phyloP scores from a whole-genome alignment of 2,888 invertebrate species.

The Cataglyphis rosenhaueri region DNA sequence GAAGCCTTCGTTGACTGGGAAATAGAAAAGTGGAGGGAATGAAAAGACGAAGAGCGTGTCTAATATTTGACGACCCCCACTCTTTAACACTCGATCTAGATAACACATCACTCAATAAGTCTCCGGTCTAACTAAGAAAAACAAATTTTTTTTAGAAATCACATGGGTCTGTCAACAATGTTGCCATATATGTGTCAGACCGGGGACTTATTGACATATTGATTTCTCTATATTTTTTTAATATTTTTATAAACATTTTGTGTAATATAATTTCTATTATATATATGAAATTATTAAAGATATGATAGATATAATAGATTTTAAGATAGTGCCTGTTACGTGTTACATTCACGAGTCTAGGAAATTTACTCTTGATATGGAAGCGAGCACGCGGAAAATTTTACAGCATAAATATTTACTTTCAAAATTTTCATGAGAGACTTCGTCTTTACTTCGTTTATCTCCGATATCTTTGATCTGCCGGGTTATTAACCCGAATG shows the following conservation, averaged over 20 bases:
- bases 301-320: background rate
- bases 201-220: too few relatives aligned
- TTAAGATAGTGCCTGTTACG: background rate
- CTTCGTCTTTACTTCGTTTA: background rate
- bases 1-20: too few relatives aligned
- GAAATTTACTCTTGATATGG: background rate
- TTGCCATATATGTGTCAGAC: too few relatives aligned
- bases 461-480: slow-evolving; percentile 37
- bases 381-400: slow-evolving; percentile 5
- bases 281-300: background rate
- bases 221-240: background rate
- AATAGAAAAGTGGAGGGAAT: too few relatives aligned
- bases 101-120: too few relatives aligned
- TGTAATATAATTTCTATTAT: background rate
- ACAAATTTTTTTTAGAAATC: too few relatives aligned
- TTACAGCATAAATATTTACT: background rate
- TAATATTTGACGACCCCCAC: too few relatives aligned
- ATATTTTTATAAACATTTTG: background rate
- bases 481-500: slow-evolving; percentile 49
- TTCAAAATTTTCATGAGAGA: background rate
- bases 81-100: too few relatives aligned
- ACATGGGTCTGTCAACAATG: too few relatives aligned
- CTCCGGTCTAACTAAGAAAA: too few relatives aligned
- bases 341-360: background rate
- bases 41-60: too few relatives aligned